Evolutionary conservation across 2,888 invertebrate species (phyloP).

Genomic region (Ischnus inquisitorius): DNA sequence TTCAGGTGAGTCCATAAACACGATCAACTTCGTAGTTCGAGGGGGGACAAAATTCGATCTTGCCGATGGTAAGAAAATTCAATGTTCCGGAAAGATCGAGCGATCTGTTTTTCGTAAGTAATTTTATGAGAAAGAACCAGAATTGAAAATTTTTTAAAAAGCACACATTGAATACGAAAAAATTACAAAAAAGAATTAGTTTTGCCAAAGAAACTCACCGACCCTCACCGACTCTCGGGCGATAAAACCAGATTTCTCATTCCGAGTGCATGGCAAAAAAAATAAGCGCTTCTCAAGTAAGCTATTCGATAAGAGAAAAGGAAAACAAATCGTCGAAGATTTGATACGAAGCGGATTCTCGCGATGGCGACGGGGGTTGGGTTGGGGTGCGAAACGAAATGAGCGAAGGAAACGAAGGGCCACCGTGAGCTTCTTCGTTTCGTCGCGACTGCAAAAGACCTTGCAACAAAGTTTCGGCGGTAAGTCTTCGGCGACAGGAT

Average conservation of each 20-base stretch:
- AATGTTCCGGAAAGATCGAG: background rate
- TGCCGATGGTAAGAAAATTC: background rate
- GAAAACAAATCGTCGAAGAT: background rate
- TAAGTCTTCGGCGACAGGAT: constrained; percentile 54
- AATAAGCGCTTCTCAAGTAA: too few relatives aligned
- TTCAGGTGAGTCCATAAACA: constrained; percentile 52
- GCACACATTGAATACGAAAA: too few relatives aligned
- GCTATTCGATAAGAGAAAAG: too few relatives aligned
- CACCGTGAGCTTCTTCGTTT: constrained; percentile 46
- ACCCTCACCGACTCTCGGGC: background rate
- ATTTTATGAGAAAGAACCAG: too few relatives aligned
- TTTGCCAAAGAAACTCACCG: too few relatives aligned
- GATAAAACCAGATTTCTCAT: background rate
- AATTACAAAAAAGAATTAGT: too few relatives aligned
- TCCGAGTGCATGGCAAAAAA: too few relatives aligned
- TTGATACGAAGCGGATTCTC: constrained; percentile 23
- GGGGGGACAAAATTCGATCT: background rate
- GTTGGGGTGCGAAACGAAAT: too few relatives aligned
- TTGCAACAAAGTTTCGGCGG: constrained; percentile 59
- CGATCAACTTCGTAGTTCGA: background rate
- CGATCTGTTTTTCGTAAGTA: background rate
- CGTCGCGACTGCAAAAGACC: constrained; percentile 51
- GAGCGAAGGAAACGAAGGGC: constrained; percentile 1
- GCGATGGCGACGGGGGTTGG: constrained; percentile 4
- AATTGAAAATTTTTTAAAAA: too few relatives aligned